A percentile compares a stretch with the other conserved stretches of the same genome.
These are phyloP conservation scores for Sphaeridia pumilis DNA, from an alignment of 2,888 invertebrate species.

Conservation along the genomic window DNA sequence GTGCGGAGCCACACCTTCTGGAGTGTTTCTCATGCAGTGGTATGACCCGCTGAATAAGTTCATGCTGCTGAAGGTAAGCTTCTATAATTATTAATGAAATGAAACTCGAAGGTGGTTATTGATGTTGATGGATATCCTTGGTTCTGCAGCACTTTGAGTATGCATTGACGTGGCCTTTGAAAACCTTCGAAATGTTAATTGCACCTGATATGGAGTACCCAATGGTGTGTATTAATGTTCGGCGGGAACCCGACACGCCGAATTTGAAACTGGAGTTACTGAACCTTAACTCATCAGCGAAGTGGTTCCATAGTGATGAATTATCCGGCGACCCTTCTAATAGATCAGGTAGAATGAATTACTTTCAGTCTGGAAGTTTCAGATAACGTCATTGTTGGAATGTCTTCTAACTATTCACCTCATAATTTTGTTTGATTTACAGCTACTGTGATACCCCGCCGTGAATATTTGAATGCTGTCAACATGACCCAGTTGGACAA, in stretches of 20 bases:
- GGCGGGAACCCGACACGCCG: constrained; percentile 53
- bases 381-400: too few relatives aligned
- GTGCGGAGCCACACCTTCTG: constrained; percentile 83
- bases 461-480: constrained; percentile 56
- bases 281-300: constrained; percentile 79
- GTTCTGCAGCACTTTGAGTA: constrained; percentile 66
- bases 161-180: constrained; percentile 58
- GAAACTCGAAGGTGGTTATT: too few relatives aligned
- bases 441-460: constrained; percentile 70
- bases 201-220: constrained; percentile 94
- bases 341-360: constrained; percentile 30
- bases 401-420: too few relatives aligned
- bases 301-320: constrained; percentile 88
- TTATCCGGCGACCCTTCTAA: constrained; percentile 29
- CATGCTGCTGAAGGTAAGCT: constrained; percentile 71
- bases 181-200: constrained; percentile 91
- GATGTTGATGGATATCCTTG: too few relatives aligned
- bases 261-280: constrained; percentile 75
- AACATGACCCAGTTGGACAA: constrained; percentile 84
- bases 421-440: too few relatives aligned
- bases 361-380: too few relatives aligned
- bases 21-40: constrained; percentile 98
- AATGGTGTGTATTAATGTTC: constrained; percentile 86
- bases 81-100: too few relatives aligned
- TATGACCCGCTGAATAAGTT: constrained; percentile 70